These are phyloP conservation scores for Megaceryle torquata DNA, from an alignment of 2,113 vertebrate genomes.

Conservation along the genomic window DNA sequence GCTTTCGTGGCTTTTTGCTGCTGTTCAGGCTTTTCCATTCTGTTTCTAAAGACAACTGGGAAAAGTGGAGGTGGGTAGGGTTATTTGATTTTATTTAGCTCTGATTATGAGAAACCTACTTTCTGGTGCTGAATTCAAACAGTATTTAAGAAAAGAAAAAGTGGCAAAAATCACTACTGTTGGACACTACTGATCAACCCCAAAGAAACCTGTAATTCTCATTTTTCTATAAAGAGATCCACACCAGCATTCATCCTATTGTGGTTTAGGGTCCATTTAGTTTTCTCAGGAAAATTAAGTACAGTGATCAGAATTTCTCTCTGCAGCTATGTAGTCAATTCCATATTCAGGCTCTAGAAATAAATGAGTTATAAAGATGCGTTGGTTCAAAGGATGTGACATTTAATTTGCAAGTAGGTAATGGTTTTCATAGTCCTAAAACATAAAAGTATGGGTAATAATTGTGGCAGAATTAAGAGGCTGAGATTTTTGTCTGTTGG, in stretches of 20 bases:
- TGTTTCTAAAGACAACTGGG: background rate
- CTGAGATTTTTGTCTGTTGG: background rate
- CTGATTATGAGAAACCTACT: background rate
- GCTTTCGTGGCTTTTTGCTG: background rate
- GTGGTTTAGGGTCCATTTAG: background rate
- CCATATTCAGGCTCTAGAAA: background rate
- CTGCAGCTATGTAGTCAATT: background rate
- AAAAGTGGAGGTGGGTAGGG: background rate
- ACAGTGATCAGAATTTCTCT: background rate
- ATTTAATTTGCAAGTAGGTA: conserved; percentile 9
- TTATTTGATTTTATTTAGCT: background rate
- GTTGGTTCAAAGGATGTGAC: background rate
- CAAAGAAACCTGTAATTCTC: background rate
- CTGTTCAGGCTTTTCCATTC: background rate
- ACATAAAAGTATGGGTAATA: background rate
- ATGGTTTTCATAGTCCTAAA: background rate
- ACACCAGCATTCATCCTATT: too few species aligned
- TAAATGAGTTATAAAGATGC: background rate
- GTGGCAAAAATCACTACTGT: background rate
- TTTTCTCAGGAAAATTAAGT: background rate
- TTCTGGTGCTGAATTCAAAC: background rate
- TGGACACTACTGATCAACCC: background rate
- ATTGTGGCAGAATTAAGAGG: background rate
- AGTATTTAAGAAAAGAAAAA: background rate
- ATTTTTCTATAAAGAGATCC: background rate